Percentiles rank a stretch among this genome's conserved stretches.
These are phyloP conservation scores for Forbesichthys agassizii DNA, from an alignment of 2,113 vertebrate genomes.

Conservation along the genomic window DNA sequence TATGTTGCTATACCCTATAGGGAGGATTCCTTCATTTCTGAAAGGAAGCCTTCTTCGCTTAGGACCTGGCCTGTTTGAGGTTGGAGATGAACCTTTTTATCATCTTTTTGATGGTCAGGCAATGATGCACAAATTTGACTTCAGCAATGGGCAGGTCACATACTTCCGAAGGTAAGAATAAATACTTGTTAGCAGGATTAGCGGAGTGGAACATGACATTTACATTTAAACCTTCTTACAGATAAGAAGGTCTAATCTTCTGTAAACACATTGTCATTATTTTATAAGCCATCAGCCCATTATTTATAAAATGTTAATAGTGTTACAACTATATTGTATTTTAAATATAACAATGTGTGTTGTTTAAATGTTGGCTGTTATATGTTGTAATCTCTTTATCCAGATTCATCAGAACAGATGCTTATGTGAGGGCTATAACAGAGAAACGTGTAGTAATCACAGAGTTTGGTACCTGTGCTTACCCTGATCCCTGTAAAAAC, in stretches of 20 bases:
- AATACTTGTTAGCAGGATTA: background rate
- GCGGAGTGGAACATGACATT: background rate
- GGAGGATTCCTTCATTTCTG: conserved; percentile 89
- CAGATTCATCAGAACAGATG: conserved; percentile 89
- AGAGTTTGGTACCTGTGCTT: conserved; percentile 94
- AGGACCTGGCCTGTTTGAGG: conserved; percentile 94
- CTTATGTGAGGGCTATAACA: conserved; percentile 92
- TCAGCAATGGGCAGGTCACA: conserved; percentile 93
- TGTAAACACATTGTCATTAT: too few relatives aligned
- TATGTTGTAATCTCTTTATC: background rate
- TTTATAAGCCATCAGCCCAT: background rate
- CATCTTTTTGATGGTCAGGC: conserved; percentile 98
- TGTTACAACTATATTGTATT: background rate
- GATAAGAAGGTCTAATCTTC: background rate
- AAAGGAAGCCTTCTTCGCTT: conserved; percentile 91
- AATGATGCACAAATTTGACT: conserved; percentile 97
- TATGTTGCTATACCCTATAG: conserved; percentile 57
- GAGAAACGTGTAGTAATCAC: conserved; percentile 97
- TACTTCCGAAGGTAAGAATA: conserved; percentile 86
- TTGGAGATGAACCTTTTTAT: conserved; percentile 91
- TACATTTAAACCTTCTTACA: background rate
- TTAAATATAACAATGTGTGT: background rate
- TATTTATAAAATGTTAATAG: background rate
- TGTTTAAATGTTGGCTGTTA: background rate
- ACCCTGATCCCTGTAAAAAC: conserved; percentile 98